These are phyloP conservation scores for Ichneumon xanthorius DNA, from an alignment of 2,888 invertebrate species.

Conservation along the genomic window DNA sequence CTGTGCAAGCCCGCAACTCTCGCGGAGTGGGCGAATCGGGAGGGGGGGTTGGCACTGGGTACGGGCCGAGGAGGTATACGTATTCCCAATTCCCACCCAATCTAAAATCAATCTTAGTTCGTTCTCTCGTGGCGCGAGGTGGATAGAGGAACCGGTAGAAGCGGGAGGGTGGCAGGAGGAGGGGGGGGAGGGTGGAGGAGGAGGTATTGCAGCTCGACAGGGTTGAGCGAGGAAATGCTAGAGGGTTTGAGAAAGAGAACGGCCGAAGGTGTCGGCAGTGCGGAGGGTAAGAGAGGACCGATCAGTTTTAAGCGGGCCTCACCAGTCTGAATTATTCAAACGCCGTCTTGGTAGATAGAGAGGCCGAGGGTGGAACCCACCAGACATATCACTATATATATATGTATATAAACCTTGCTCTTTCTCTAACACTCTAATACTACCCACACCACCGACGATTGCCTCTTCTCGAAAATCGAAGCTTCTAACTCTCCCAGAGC, in stretches of 20 bases:
- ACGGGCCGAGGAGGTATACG: constrained; percentile 70
- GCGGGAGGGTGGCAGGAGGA: constrained; percentile 28
- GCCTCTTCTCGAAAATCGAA: constrained; percentile 59
- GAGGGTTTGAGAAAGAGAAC: constrained; percentile 44
- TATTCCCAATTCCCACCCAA: constrained; percentile 83
- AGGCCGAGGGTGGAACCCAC: not conserved
- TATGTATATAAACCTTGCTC: constrained; percentile 45
- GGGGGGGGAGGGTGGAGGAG: constrained; percentile 19
- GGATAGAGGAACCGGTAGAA: constrained; percentile 54
- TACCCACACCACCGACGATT: constrained; percentile 54
- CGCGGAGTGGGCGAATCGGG: constrained; percentile 52
- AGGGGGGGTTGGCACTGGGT: constrained; percentile 32
- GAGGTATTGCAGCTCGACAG: constrained; percentile 34
- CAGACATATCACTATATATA: not conserved
- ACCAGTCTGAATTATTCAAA: constrained; percentile 82
- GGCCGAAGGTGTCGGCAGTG: constrained; percentile 49
- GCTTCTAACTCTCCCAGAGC: constrained; percentile 29
- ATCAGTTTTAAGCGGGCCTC: constrained; percentile 83
- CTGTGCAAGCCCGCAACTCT: constrained; percentile 59
- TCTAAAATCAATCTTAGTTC: constrained; percentile 84
- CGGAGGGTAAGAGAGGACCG: constrained; percentile 72
- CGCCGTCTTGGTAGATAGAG: constrained; percentile 62
- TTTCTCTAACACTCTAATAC: constrained; percentile 69
- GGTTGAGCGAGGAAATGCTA: constrained; percentile 46
- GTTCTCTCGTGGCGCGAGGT: constrained; percentile 77